Conservation (phyloP, 2,888 invertebrate genomes). For the Netelia melanura region DNA sequence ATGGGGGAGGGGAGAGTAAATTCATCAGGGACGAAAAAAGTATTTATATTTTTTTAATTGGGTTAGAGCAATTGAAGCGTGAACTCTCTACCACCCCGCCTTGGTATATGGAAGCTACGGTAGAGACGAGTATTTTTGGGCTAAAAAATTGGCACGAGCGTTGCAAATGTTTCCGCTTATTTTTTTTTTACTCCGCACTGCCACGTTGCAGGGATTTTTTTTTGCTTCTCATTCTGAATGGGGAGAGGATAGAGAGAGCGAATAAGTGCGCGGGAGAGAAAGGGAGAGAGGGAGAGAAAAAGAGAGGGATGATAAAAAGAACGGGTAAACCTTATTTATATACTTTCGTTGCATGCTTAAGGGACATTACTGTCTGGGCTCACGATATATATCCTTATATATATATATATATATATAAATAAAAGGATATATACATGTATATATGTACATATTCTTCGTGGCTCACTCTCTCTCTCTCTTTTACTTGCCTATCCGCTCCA, state of each 20-base stretch:
- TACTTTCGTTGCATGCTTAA: slow-evolving; percentile 74
- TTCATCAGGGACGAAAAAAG: slow-evolving; percentile 64
- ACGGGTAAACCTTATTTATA: slow-evolving; percentile 71
- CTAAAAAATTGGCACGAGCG: slow-evolving; percentile 65
- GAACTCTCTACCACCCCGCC: slow-evolving; percentile 2
- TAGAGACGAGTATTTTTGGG: slow-evolving; percentile 45
- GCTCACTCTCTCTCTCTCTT: slow-evolving; percentile 44
- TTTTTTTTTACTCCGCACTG: slow-evolving; percentile 44
- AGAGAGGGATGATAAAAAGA: slow-evolving; percentile 53
- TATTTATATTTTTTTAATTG: slow-evolving; percentile 67
- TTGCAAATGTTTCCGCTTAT: slow-evolving; percentile 60
- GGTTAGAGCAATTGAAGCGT: slow-evolving; percentile 64
- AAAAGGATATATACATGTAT: not conserved
- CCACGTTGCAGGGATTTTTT: slow-evolving; percentile 7
- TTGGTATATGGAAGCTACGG: not conserved
- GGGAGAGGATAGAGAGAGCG: slow-evolving; percentile 26
- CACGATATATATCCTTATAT: slow-evolving; percentile 67
- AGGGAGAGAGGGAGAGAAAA: slow-evolving; percentile 25
- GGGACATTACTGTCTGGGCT: slow-evolving; percentile 72
- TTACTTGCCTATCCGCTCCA: slow-evolving; percentile 23
- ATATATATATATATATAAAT: not conserved
- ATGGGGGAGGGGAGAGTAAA: slow-evolving; percentile 31
- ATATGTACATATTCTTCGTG: slow-evolving; percentile 38
- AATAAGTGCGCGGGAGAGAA: slow-evolving; percentile 34
- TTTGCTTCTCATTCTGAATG: slow-evolving; percentile 51